Percentiles rank a stretch among this genome's conserved stretches.
phyloP scores from a whole-genome alignment of 2,797 vertebrate species.

The Chelonia mydas region DNA sequence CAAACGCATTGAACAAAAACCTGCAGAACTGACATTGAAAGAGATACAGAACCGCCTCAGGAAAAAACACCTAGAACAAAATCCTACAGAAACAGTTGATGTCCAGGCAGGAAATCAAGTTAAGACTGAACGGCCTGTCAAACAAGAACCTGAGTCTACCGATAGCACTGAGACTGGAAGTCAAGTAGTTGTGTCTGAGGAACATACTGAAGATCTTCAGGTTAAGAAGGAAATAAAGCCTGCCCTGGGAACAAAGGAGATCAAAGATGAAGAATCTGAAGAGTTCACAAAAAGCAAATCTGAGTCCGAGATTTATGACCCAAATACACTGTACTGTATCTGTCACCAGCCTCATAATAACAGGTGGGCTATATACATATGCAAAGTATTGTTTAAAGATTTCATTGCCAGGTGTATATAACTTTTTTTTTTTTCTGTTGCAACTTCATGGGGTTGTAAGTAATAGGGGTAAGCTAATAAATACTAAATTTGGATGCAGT shows the following conservation, averaged over 20 bases:
- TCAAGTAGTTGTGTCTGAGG: conserved; percentile 59
- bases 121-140: conserved; percentile 23
- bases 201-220: conserved; percentile 49
- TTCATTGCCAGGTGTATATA: not conserved
- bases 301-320: conserved; percentile 85
- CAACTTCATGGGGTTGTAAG: not conserved
- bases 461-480: not conserved
- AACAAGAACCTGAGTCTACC: conserved; percentile 78
- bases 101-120: not conserved
- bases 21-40: conserved; percentile 80
- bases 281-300: conserved; percentile 72
- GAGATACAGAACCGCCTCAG: conserved; percentile 84
- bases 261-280: conserved; percentile 41
- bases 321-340: conserved; percentile 87
- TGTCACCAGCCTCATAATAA: conserved; percentile 92
- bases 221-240: conserved; percentile 69
- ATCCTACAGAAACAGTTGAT: conserved; percentile 42
- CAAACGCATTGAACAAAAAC: conserved; percentile 77
- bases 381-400: not conserved
- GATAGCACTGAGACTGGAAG: conserved; percentile 62
- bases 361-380: conserved; percentile 82
- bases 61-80: conserved; percentile 74
- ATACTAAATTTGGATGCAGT: not conserved
- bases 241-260: not conserved
- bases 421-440: not conserved